Percentiles rank a stretch among this genome's conserved stretches.
Evolutionary conservation across 2,113 vertebrate genomes (phyloP).

Genomic region (Ophthalmolycus amberensis): DNA sequence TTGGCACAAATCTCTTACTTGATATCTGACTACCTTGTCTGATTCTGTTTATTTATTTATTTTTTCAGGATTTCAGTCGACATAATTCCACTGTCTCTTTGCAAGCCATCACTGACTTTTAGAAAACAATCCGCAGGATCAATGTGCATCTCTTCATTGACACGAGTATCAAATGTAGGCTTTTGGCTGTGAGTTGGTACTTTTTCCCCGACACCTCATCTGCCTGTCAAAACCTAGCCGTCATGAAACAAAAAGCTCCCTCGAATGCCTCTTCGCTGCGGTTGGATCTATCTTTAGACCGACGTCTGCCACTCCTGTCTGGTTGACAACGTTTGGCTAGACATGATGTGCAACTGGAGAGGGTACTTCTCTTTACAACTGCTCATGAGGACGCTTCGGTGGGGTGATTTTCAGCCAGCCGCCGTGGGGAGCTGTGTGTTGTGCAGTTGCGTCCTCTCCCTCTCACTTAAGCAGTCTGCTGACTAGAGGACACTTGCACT

Average conservation of each 20-base stretch:
- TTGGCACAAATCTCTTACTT: conserved; percentile 10
- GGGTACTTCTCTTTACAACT: conserved; percentile 62
- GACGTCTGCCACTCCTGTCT: conserved; percentile 70
- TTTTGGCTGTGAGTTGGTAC: conserved; percentile 41
- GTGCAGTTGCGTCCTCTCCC: conserved; percentile 21
- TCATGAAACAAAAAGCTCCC: conserved; percentile 72
- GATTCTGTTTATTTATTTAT: conserved; percentile 13
- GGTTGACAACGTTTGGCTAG: conserved; percentile 77
- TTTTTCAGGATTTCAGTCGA: conserved; percentile 21
- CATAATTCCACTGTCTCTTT: conserved; percentile 15
- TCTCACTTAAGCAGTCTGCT: conserved; percentile 15
- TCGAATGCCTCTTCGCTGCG: conserved; percentile 57
- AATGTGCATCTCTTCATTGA: conserved; percentile 36
- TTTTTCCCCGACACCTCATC: conserved; percentile 65
- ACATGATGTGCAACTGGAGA: conserved; percentile 76
- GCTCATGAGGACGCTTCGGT: conserved; percentile 34
- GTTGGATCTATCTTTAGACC: conserved; percentile 81
- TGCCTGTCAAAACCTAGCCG: conserved; percentile 70
- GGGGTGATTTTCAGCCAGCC: conserved; percentile 9
- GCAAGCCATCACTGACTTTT: conserved; percentile 19
- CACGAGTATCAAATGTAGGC: conserved; percentile 37
- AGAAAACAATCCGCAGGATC: conserved; percentile 41
- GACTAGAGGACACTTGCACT: conserved; percentile 32
- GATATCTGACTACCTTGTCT: background rate
- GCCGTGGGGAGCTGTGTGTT: conserved; percentile 17